Percentiles rank a stretch among this genome's conserved stretches.
These are phyloP conservation scores for Zaprionus vittiger DNA, from an alignment of 1,140 invertebrate species.

Conservation along the genomic window DNA sequence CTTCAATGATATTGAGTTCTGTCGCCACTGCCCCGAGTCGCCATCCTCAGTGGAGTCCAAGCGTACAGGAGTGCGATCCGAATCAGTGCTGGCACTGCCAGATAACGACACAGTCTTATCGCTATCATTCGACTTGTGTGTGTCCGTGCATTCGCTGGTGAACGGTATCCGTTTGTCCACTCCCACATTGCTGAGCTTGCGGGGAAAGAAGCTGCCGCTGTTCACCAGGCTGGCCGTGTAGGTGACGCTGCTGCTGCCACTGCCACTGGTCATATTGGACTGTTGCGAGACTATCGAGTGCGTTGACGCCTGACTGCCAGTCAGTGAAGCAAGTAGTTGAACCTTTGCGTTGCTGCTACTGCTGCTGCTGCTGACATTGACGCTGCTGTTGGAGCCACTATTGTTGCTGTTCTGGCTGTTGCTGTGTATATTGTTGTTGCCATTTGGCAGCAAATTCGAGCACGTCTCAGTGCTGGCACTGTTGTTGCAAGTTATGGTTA, in stretches of 20 bases:
- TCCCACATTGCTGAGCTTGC: conserved; percentile 76
- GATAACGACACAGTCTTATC: conserved; percentile 92
- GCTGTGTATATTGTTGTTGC: conserved; percentile 35
- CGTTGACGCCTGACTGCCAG: conserved; percentile 59
- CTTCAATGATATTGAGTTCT: conserved; percentile 96
- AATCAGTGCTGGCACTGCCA: conserved; percentile 91
- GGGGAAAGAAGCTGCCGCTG: conserved; percentile 69
- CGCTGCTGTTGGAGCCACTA: neutral
- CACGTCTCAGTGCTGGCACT: conserved; percentile 43
- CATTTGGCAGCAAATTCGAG: conserved; percentile 26
- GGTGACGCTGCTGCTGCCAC: conserved; percentile 18
- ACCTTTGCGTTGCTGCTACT: conserved; percentile 51
- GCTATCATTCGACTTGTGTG: conserved; percentile 91
- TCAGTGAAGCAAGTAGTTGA: conserved; percentile 46
- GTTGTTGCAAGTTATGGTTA: conserved; percentile 68
- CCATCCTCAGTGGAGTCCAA: conserved; percentile 95
- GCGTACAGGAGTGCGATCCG: conserved; percentile 91
- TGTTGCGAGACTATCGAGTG: conserved; percentile 36
- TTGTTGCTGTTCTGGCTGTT: conserved; percentile 19
- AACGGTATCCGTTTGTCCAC: conserved; percentile 71
- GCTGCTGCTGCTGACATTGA: conserved; percentile 14
- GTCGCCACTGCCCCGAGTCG: conserved; percentile 89
- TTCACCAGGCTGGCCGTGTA: conserved; percentile 65
- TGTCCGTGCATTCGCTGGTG: conserved; percentile 87
- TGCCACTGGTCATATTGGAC: conserved; percentile 46